Base-by-base conservation (phyloP, 2,113 vertebrate species). In the Tychaedon coryphoeus region DNA sequence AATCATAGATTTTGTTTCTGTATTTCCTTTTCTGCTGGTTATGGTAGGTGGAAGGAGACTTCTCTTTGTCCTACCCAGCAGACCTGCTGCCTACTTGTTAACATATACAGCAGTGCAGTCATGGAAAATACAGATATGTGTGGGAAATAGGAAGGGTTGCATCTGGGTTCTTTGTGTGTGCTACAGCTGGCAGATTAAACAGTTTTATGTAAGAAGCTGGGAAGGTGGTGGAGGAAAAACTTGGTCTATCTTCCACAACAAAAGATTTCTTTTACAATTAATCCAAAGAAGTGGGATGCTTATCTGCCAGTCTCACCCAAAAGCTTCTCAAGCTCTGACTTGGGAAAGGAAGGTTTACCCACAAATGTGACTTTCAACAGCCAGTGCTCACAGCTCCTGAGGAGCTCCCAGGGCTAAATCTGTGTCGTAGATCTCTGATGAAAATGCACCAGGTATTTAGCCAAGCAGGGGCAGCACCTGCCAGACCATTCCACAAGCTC, bases 391-490 rank as follows among this genome's bases (percentile, higher is more conserved):
- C 14, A 77, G n/a, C 11, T 57, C 13, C 7, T 31, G 34, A 34
- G 29, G 19, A 34, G 10, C 29, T 81, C 14, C 19, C 4, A 1
- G 24, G 17, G 8, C 31, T 86, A 69, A 72, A 38, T 9, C 58
- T 74, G 18, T 54, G 14, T 18, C 0, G 0, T 5, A 42, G 28
- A 38, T 56, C 31, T 5, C 1, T 61, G 36, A 14, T 7, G 28
- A 70, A 76, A 91, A 72, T 10, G 28, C 16, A 66, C 8, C 19
- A 65, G 28, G 7, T n/a, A 33, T 69, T 67, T 60, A 60, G 14
- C 18, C 45, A 70, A 29, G 13, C 22, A 57, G 24, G 7, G 19
- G 8, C 74, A 91, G 33, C 36, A 77, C 16, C 45, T 89, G 20
- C 10, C 34, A 66, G 61, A 70, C 24, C 16, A n/a, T 80, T 76